Conservation (phyloP, 92 coral and sea anemone species). For the Ricordea florida region DNA sequence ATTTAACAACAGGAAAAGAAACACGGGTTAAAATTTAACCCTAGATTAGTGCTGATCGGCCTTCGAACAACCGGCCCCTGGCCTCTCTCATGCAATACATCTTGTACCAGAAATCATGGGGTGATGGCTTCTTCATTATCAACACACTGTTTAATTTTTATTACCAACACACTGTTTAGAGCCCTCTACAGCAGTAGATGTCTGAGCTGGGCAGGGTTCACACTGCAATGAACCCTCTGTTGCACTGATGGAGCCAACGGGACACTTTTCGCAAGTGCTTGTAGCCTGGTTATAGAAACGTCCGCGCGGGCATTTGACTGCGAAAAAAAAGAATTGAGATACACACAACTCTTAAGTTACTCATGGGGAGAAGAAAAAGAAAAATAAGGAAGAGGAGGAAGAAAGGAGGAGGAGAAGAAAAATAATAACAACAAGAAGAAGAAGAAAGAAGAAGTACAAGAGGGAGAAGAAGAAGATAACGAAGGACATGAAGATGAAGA, state of each 20-base stretch:
- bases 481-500: no score
- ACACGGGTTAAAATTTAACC: no score
- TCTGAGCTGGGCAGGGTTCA: constrained; percentile 58
- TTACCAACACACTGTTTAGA: constrained; percentile 62
- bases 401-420: no score
- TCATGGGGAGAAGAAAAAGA: no score
- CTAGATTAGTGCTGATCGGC: no score
- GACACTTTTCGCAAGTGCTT: constrained; percentile 65
- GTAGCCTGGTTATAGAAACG: constrained; percentile 34
- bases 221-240: constrained; percentile 72
- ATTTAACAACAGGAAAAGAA: no score
- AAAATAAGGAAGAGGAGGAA: no score
- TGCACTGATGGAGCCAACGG: constrained; percentile 52
- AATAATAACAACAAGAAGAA: no score
- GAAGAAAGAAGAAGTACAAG: no score
- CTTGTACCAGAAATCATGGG: neutral
- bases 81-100: neutral
- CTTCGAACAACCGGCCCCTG: neutral
- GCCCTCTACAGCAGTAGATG: constrained; percentile 58
- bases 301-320: constrained; percentile 89
- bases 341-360: no score
- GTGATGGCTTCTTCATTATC: no score
- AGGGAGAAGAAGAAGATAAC: no score
- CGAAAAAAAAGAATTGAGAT: neutral
- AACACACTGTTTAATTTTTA: neutral